Percentiles rank a stretch among this genome's conserved stretches.
Evolutionary conservation across 2,113 vertebrate species (phyloP).

Genomic region (Tinamus guttatus): DNA sequence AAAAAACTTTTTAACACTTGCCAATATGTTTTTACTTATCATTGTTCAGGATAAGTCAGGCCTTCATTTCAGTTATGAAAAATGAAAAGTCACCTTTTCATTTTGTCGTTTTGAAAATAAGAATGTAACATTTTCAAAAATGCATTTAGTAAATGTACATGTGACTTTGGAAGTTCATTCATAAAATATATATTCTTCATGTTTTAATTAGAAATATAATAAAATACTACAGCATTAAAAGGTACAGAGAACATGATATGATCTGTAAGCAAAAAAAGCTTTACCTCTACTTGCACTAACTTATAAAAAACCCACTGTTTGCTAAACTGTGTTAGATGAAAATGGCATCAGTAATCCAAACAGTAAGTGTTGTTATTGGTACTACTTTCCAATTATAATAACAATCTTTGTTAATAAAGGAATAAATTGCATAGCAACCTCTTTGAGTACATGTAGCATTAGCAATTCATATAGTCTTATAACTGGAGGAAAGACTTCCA

Average conservation of each 20-base stretch:
- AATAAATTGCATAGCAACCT: background rate
- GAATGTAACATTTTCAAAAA: background rate
- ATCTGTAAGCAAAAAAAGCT: background rate
- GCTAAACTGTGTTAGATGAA: background rate
- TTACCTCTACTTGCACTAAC: background rate
- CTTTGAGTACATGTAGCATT: background rate
- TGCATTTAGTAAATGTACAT: background rate
- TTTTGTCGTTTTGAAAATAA: background rate
- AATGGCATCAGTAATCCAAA: background rate
- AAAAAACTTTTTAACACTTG: background rate
- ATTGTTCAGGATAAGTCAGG: background rate
- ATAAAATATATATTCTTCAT: background rate
- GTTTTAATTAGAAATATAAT: background rate
- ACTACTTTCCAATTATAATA: background rate
- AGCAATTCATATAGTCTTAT: background rate
- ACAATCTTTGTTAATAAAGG: background rate
- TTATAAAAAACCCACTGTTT: background rate
- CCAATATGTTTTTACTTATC: background rate
- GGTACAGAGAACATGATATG: background rate
- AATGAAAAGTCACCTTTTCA: background rate
- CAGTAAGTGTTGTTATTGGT: background rate
- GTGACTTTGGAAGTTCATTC: background rate
- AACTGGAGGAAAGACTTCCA: background rate
- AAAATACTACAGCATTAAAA: background rate
- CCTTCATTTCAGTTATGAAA: background rate